Evolutionary conservation across 2,113 vertebrate species (phyloP).

Genomic region (Aegypius monachus): DNA sequence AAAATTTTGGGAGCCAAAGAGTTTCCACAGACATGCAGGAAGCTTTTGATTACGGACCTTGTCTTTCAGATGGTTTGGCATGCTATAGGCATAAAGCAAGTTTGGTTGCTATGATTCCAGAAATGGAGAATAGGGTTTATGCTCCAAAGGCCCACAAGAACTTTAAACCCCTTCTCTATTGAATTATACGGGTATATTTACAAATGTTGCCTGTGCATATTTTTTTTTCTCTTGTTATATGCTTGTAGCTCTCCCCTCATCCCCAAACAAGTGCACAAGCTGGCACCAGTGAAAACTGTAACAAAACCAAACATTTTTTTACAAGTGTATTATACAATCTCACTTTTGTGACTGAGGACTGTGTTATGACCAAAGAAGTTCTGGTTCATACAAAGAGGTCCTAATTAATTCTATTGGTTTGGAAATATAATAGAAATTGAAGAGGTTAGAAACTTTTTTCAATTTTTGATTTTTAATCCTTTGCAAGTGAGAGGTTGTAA

Average conservation of each 20-base stretch:
- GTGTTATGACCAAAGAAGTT: not conserved
- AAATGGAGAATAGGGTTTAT: not conserved
- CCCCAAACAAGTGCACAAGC: not conserved
- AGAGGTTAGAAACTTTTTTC: not conserved
- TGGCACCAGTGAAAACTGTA: not conserved
- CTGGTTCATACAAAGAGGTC: not conserved
- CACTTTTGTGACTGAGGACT: not conserved
- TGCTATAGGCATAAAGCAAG: not conserved
- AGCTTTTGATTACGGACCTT: not conserved
- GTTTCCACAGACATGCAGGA: not conserved
- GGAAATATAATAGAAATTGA: not conserved
- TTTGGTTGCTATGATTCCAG: not conserved
- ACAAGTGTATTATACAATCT: not conserved
- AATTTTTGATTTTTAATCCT: not conserved
- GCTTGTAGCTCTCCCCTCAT: not conserved
- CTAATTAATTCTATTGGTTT: not conserved
- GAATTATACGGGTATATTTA: not conserved
- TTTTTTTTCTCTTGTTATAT: not conserved
- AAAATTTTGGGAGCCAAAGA: not conserved
- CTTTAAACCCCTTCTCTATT: not conserved
- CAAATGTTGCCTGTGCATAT: not conserved
- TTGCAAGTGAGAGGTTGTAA: not conserved
- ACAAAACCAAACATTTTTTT: rapidly evolving
- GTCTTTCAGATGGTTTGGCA: not conserved
- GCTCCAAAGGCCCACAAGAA: not conserved